A percentile compares a stretch with the other conserved stretches of the same genome.
Evolutionary conservation across 1,140 invertebrate species (phyloP).

Genomic region (Calosoma granatense): DNA sequence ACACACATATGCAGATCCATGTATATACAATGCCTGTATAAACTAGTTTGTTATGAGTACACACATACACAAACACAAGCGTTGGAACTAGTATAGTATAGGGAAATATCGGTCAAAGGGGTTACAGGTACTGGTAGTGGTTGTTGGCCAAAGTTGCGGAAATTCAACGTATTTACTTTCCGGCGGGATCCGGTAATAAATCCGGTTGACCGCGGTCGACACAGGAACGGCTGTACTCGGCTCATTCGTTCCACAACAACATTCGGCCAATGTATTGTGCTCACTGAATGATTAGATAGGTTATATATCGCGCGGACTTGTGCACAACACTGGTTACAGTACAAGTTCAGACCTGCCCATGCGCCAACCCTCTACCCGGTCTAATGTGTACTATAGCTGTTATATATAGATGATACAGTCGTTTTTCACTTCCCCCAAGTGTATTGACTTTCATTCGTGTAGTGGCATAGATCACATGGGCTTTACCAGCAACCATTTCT

Average conservation of each 20-base stretch:
- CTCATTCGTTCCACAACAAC: not conserved
- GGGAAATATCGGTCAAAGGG: no score
- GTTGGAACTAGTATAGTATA: no score
- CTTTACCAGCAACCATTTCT: no score
- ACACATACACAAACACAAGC: no score
- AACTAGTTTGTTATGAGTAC: no score
- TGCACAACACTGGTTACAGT: not conserved
- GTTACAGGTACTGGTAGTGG: not conserved
- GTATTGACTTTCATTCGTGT: not conserved
- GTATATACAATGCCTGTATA: no score
- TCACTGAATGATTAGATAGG: conserved; percentile 1
- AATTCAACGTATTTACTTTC: conserved; percentile 7
- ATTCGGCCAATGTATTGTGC: not conserved
- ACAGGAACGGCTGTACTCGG: not conserved
- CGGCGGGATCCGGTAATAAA: not conserved
- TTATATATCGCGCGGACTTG: not conserved
- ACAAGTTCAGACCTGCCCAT: not conserved
- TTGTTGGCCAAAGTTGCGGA: not conserved
- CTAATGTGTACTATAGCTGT: no score
- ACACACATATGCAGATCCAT: no score
- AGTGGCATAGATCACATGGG: not conserved
- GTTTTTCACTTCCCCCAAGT: not conserved
- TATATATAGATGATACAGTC: not conserved
- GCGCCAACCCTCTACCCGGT: not conserved
- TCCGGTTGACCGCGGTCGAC: not conserved